Percentiles rank a stretch among this genome's conserved stretches.
Conservation (phyloP, 1,140 invertebrate species). For the Gryon sp. region DNA sequence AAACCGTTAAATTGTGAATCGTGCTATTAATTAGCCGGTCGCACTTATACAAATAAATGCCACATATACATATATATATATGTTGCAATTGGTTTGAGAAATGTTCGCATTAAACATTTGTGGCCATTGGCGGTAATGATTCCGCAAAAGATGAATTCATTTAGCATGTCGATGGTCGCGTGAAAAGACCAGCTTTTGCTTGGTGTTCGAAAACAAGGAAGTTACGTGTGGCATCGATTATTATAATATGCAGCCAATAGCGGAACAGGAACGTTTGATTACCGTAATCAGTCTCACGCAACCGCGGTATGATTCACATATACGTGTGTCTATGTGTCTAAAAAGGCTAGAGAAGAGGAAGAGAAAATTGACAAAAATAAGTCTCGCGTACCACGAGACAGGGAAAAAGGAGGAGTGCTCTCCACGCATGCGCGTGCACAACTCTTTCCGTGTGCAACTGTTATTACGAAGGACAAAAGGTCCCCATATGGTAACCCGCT, state of each 20-base stretch:
- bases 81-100: too few species aligned
- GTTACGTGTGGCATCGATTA: conserved; percentile 74
- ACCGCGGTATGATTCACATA: conserved; percentile 72
- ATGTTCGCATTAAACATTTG: conserved; percentile 26
- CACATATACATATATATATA: background rate
- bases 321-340: conserved; percentile 52
- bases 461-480: conserved; percentile 77
- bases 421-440: conserved; percentile 75
- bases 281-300: conserved; percentile 76
- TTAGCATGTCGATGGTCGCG: conserved; percentile 65
- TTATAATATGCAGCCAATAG: conserved; percentile 76
- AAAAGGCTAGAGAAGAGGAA: conserved; percentile 62
- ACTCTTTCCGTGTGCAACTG: conserved; percentile 76
- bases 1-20: conserved; percentile 31
- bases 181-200: conserved; percentile 60
- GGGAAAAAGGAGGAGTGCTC: conserved; percentile 69
- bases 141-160: conserved; percentile 63
- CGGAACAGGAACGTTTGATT: conserved; percentile 76
- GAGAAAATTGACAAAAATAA: conserved; percentile 67
- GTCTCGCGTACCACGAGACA: conserved; percentile 63
- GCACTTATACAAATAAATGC: conserved; percentile 6
- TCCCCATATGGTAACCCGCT: conserved; percentile 77
- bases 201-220: conserved; percentile 68
- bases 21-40: conserved; percentile 32
- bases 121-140: conserved; percentile 53